phyloP scores from a whole-genome alignment of 2,888 invertebrate species.

The Parthenolecanium corni region DNA sequence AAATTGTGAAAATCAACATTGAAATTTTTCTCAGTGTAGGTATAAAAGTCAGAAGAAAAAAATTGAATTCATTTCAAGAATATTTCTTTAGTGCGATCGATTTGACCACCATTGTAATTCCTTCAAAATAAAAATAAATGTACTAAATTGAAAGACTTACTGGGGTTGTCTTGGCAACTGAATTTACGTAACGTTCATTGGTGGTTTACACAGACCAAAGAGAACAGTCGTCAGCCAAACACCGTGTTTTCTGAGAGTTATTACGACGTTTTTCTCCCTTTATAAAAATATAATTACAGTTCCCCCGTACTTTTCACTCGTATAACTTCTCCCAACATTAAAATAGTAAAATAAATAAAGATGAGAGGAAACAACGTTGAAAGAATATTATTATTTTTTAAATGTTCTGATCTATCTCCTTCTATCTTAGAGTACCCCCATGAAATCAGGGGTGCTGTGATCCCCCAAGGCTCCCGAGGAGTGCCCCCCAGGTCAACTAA shows the following conservation, averaged over 20 bases:
- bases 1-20: too few species aligned
- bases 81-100: slow-evolving; percentile 2
- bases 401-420: too few species aligned
- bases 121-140: slow-evolving; percentile 10
- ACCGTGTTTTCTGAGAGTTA: background rate
- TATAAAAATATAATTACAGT: background rate
- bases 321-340: background rate
- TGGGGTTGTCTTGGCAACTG: slow-evolving; percentile 6
- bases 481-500: too few species aligned
- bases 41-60: too few species aligned
- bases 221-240: too few species aligned
- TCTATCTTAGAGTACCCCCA: too few species aligned
- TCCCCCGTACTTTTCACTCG: background rate
- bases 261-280: background rate
- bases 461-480: too few species aligned
- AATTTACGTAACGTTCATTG: background rate
- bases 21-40: too few species aligned
- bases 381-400: too few species aligned
- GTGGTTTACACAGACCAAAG: background rate
- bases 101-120: slow-evolving; percentile 21
- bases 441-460: too few species aligned
- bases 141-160: background rate
- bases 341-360: too few species aligned
- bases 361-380: too few species aligned
- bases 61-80: background rate